phyloP scores from a whole-genome alignment of 2,797 vertebrate genomes.

The Phrynocephalus forsythii region DNA sequence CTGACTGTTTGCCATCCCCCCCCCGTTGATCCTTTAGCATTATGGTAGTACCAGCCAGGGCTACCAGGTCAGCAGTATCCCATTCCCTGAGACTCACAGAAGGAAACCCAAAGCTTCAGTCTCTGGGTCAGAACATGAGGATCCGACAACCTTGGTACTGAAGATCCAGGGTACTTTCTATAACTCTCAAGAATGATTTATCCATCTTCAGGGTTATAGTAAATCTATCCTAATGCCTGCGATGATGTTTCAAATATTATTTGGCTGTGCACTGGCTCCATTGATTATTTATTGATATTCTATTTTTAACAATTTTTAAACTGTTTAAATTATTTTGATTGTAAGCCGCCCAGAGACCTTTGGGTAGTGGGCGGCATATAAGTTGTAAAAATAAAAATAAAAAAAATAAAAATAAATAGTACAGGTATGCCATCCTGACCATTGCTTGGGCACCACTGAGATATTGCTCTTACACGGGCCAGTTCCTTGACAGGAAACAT shows the following conservation, averaged over 20 bases:
- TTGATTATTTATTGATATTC: not conserved
- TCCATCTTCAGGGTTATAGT: too few species aligned
- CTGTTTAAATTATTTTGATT: too few species aligned
- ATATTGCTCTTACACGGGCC: not conserved
- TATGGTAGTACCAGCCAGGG: too few species aligned
- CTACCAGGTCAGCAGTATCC: too few species aligned
- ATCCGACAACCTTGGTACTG: too few species aligned
- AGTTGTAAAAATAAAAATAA: too few species aligned
- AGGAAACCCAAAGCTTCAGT: too few species aligned
- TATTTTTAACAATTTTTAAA: too few species aligned
- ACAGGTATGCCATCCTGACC: not conserved
- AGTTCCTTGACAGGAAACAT: not conserved
- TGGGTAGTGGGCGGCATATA: too few species aligned
- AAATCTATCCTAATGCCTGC: not conserved
- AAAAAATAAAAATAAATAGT: not conserved
- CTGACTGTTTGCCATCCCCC: not conserved
- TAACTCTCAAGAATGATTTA: not conserved
- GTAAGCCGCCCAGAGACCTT: too few species aligned
- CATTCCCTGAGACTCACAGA: too few species aligned
- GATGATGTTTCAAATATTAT: not conserved
- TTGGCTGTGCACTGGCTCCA: not conserved
- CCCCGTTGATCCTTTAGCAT: not conserved
- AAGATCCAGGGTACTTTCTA: not conserved
- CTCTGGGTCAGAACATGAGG: too few species aligned
- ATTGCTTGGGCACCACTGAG: not conserved